Base-by-base conservation (phyloP, 2,113 vertebrate species). In the Hemiscyllium ocellatum region DNA sequence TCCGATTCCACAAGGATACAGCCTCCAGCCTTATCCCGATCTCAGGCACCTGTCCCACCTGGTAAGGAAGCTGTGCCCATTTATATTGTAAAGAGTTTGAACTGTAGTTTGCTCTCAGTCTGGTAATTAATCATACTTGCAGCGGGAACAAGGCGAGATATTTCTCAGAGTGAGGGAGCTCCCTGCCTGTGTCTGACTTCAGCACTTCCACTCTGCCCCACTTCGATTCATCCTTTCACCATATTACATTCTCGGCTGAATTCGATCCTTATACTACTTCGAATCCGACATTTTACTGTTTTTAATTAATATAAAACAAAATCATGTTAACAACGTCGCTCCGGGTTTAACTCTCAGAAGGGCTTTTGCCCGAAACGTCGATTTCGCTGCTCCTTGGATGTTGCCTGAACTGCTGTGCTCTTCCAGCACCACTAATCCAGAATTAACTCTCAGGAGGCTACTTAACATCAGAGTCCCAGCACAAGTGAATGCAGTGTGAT, bases 21-120 rank as follows among this genome's bases (percentile, higher is more conserved):
- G 93, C 24, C 93, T 95, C n/a, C 93, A 95, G 66, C 93, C 93
- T 10, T 95, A 95, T 50, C 93, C 93, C 10, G 93, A 95, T 72
- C 68, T 95, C 68, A 72, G 93, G 68, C 93, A 95, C 50, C 68
- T 95, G 8, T 13, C 93, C 50, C 93, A 95, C 33, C 68, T 95
- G 93, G 93, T 95, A 72, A 95, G 93, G 37, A 72, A 26, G 29
- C 65, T 33, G 33, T 66, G 29, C 37, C 37, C 20, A 66, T 37
- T 61, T 42, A 15, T n/a, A 7, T 91, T 91, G 56, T 61, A 61
- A 12, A 61, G 56, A 61, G 56, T 61, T 61, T 61, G 56, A 61
- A 61, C 56, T 61, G 56, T 61, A 61, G 10, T 61, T 61, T 61
- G 56, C 12, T 61, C 56, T 61, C 56, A 61, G 56, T 61, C 56